Evolutionary conservation across 2,113 vertebrate species (phyloP), one percentile per base, ranked within the genome.

Genomic region (Brachyhypopomus occidentalis): DNA sequence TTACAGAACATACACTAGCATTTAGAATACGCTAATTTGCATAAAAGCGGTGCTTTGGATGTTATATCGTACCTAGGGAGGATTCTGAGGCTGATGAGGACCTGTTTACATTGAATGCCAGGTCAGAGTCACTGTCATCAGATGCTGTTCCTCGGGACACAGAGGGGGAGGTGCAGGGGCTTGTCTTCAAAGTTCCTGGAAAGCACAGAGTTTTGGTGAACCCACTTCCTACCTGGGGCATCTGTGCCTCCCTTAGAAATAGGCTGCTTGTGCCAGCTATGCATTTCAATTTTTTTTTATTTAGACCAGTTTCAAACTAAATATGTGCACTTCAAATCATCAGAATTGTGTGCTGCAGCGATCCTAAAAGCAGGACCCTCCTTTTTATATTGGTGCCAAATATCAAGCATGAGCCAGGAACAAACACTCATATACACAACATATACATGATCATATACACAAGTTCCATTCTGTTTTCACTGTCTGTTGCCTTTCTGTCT

Each of bases 31-130:
- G 11, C 2, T 58, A 1, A 19, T 12, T 22, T 55, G 5, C 12
- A 38, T 22, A n/a, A 55, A 22, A 22, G 3, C 19, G 63, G 23
- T 9, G 19, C n/a, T 45, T 66, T 58, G 45, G 17, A 25, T 20
- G 23, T 0, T 4, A 6, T 19, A 17, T 83, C 95, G 92, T 91
- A 99, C 98, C 98, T n/a, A 99, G 94, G 0, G 98, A 99, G 1
- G 98, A 99, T 88, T 99, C 98, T 0, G 98, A 99, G 20, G 96
- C 96, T 0, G 97, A 99, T 0, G 97, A 99, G 0, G 97, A 98
- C 87, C 96, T 94, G 93, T 98, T 98, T 88, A 97, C 96, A 0
- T 96, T 97, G 92, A 98, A 97, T 80, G 95, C 96, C 95, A 97
- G 92, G 83, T 99, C 98, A 2, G 96, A 98, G 90, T 98, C 96